Base-by-base conservation (phyloP, 2,888 invertebrate genomes). In the Tanypteryx hageni region DNA sequence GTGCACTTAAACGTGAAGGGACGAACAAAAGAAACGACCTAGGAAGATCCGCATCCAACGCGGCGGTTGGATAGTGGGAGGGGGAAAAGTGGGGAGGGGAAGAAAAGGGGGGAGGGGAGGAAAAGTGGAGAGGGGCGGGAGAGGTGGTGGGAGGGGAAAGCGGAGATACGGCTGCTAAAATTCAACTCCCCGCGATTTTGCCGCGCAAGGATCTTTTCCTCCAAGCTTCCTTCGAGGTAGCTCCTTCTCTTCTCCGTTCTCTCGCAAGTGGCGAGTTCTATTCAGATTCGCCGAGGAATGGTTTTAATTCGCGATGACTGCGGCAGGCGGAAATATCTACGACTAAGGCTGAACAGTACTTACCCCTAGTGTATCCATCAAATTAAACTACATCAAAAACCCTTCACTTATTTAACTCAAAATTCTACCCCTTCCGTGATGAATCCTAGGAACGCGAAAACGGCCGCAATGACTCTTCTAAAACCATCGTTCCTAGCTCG, bases 1-100 rank as follows among this genome's bases (percentile, higher is more conserved):
- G 68, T n/a, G 68, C 68, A 68, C 68, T 68, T 68, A 68, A 68
- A 68, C 68, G 68, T 68, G 68, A 68, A 11, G 68, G 68, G 22
- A 68, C 68, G 68, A 22, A n/a, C 68, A 68, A 68, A 68, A 68
- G 68, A 64, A 64, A 16, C 64, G 16, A 64, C 44, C 44, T 44
- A 44, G 44, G 44, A 44, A 44, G 44, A 44, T 44, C 44, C 44
- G 44, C 44, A 44, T 44, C 44, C 44, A 44, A 44, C 44, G 44
- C 5, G 44, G 44, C 44, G 44, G 44, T 44, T 44, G 44, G 44
- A 5, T 5, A 44, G 44, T 1, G 44, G 44, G 44, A 44, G 5
- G 44, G 44, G 44, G 44, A 3, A 44, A 44, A 5, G 5, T 5
- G 1, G 44, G 1, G 44, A 3, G 44, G 1, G 44, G 44, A 44